These are phyloP conservation scores for Mesorhabditis sp. DNA, from an alignment of 2,888 invertebrate species.

Conservation along the genomic window DNA sequence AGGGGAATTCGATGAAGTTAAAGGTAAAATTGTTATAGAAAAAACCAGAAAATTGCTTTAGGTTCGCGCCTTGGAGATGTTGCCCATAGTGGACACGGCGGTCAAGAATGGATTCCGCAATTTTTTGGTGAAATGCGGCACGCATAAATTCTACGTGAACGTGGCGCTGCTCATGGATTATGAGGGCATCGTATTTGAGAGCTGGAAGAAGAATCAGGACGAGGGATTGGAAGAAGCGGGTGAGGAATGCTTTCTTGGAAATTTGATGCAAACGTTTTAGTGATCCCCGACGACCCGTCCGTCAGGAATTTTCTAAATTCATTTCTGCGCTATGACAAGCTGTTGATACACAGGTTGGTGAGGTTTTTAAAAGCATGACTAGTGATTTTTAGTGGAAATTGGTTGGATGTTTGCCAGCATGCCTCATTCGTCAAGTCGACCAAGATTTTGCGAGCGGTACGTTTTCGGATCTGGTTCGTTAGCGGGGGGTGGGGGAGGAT, in stretches of 20 bases:
- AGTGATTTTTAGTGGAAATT: background rate
- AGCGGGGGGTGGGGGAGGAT: too few species aligned
- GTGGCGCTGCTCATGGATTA: background rate
- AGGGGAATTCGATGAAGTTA: background rate
- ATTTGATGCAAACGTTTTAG: too few species aligned
- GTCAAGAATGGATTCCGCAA: background rate
- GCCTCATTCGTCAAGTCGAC: background rate
- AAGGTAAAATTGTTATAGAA: too few species aligned
- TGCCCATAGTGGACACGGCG: background rate
- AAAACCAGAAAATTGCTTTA: background rate
- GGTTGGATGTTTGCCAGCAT: background rate
- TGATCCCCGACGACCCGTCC: background rate
- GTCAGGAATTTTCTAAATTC: background rate
- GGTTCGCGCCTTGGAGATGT: background rate
- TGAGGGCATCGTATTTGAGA: background rate
- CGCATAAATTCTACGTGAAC: background rate
- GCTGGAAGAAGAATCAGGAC: background rate
- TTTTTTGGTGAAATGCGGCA: background rate
- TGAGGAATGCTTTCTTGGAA: background rate
- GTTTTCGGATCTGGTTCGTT: too few species aligned
- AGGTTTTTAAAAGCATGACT: too few species aligned
- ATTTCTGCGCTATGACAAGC: background rate
- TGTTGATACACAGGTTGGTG: background rate
- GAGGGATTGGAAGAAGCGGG: background rate
- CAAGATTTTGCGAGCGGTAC: background rate